Evolutionary conservation across 2,888 invertebrate genomes (phyloP).

Genomic region (Melitaea athalia): DNA sequence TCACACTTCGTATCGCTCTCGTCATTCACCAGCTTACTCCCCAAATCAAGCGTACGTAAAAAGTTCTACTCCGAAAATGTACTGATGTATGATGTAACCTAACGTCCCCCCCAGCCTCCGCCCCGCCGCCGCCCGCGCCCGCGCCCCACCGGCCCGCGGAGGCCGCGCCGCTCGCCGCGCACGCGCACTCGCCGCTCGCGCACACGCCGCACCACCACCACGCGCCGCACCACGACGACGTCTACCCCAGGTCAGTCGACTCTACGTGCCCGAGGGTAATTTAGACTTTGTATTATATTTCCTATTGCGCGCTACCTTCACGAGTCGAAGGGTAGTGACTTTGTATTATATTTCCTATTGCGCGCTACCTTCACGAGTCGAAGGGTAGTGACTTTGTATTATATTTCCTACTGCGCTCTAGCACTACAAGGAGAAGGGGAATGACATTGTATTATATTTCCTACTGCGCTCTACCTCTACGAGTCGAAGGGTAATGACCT

Average conservation of each 20-base stretch:
- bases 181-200: conserved; percentile 69
- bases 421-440: too few species aligned
- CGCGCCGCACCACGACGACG: conserved; percentile 86
- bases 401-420: too few species aligned
- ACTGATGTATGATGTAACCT: too few species aligned
- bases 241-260: conserved; percentile 71
- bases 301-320: too few species aligned
- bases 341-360: too few species aligned
- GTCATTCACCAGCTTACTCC: too few species aligned
- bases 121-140: conserved; percentile 89
- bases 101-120: conserved; percentile 86
- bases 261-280: not conserved
- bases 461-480: too few species aligned
- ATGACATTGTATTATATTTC: too few species aligned
- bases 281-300: not conserved
- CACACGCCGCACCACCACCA: conserved; percentile 56
- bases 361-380: not conserved
- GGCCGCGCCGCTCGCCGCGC: conserved; percentile 36
- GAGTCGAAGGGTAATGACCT: not conserved
- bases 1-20: too few species aligned
- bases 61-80: too few species aligned
- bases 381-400: not conserved
- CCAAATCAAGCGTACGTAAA: too few species aligned
- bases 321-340: too few species aligned
- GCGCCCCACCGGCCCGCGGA: conserved; percentile 87